A percentile compares a stretch with the other conserved stretches of the same genome.
phyloP scores from a whole-genome alignment of 2,888 invertebrate genomes.

The Drosophila mettleri region DNA sequence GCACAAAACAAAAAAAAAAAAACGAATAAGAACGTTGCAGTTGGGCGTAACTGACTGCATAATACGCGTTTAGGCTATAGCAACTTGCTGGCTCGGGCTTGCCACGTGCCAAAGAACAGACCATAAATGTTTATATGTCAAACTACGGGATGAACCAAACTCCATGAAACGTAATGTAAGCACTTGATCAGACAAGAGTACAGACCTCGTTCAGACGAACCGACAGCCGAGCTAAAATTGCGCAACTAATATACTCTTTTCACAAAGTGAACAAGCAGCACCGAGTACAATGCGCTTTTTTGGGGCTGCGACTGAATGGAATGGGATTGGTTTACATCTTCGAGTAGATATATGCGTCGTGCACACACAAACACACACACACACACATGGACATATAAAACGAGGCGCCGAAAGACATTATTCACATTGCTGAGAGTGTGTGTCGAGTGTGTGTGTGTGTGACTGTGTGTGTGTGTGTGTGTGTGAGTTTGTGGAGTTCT shows the following conservation, averaged over 20 bases:
- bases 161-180: too few relatives aligned
- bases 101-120: too few relatives aligned
- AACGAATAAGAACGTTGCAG: not conserved
- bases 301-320: slow-evolving; percentile 28
- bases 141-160: too few relatives aligned
- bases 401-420: slow-evolving; percentile 78
- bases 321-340: slow-evolving; percentile 35
- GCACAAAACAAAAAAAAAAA: slow-evolving; percentile 2
- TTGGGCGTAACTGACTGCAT: not conserved
- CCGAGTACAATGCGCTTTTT: slow-evolving; percentile 63
- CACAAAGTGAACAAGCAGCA: not conserved
- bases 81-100: not conserved
- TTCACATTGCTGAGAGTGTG: slow-evolving; percentile 67
- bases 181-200: not conserved
- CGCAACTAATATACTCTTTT: not conserved
- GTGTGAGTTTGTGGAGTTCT: slow-evolving; percentile 37
- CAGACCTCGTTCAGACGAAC: not conserved
- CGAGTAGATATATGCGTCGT: slow-evolving; percentile 43
- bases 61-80: not conserved
- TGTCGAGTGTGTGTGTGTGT: slow-evolving; percentile 1
- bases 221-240: not conserved
- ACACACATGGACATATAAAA: slow-evolving; percentile 56
- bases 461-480: not conserved
- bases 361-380: slow-evolving; percentile 13
- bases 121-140: not conserved